Conservation (phyloP, 2,797 vertebrate genomes). For the Podarcis siculus region DNA sequence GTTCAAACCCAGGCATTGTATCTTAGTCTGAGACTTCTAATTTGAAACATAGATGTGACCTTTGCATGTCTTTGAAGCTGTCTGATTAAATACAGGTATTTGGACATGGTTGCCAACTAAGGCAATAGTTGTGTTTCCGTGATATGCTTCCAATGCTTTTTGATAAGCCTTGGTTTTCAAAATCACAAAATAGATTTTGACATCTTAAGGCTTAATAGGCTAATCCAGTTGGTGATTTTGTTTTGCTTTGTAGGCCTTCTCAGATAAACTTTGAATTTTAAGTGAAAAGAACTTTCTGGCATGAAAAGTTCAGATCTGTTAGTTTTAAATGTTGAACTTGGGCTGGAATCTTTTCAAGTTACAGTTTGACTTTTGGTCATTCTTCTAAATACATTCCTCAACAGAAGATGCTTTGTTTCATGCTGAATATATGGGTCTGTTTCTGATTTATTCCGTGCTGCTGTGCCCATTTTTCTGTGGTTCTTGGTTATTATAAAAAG, state of each 20-base stretch:
- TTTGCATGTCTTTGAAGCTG: not conserved
- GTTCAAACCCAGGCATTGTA: not conserved
- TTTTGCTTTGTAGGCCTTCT: constrained; percentile 52
- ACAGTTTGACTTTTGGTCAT: constrained; percentile 65
- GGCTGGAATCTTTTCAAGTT: constrained; percentile 70
- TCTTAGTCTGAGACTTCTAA: not conserved
- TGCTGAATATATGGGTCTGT: constrained; percentile 80
- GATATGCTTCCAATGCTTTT: not conserved
- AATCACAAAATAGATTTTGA: constrained; percentile 34
- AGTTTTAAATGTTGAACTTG: constrained; percentile 62
- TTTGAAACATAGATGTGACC: not conserved
- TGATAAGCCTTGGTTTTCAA: constrained; percentile 2
- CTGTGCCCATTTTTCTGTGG: constrained; percentile 68
- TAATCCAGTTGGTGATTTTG: constrained; percentile 11
- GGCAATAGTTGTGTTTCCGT: not conserved
- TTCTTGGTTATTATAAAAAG: constrained; percentile 71
- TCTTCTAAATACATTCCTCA: constrained; percentile 74
- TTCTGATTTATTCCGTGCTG: constrained; percentile 80
- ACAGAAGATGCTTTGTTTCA: constrained; percentile 87
- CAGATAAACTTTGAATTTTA: constrained; percentile 59
- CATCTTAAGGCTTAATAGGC: constrained; percentile 26
- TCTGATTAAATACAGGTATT: constrained; percentile 4
- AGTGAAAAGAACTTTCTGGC: constrained; percentile 57
- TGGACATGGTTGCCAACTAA: not conserved
- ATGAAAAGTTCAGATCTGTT: constrained; percentile 53